Conservation (phyloP, 2,113 vertebrate species). For the Solea solea region DNA sequence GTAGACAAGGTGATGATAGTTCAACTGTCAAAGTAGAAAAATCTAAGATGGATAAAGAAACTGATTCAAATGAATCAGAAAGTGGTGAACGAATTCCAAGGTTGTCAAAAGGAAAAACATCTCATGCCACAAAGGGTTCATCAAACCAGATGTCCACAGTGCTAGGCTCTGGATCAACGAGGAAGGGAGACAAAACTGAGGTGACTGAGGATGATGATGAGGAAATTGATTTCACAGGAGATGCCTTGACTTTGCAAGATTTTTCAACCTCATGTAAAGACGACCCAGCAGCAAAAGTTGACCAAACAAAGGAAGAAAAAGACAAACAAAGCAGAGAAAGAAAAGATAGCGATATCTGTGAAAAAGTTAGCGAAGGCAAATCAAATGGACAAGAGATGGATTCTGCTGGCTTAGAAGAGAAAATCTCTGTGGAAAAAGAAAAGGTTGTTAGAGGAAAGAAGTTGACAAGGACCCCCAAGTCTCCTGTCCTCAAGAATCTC, state of each 20-base stretch:
- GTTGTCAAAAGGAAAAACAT: slow-evolving; percentile 75
- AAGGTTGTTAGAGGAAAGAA: slow-evolving; percentile 86
- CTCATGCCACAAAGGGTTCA: slow-evolving; percentile 78
- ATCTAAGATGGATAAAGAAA: slow-evolving; percentile 84
- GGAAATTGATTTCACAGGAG: slow-evolving; percentile 73
- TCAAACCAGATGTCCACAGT: slow-evolving; percentile 70
- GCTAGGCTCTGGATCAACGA: slow-evolving; percentile 70
- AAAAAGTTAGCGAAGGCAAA: slow-evolving; percentile 67
- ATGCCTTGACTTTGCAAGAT: slow-evolving; percentile 55
- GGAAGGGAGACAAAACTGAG: slow-evolving; percentile 86
- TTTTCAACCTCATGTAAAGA: slow-evolving; percentile 61
- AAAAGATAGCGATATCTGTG: slow-evolving; percentile 73
- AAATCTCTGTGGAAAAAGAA: slow-evolving; percentile 84
- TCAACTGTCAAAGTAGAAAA: slow-evolving; percentile 82
- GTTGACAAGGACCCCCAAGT: slow-evolving; percentile 81
- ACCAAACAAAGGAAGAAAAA: slow-evolving; percentile 78
- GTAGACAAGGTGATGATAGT: slow-evolving; percentile 84
- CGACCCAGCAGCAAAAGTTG: slow-evolving; percentile 58
- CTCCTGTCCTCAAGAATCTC: slow-evolving; percentile 86
- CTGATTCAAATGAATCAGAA: slow-evolving; percentile 86
- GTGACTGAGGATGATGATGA: slow-evolving; percentile 68
- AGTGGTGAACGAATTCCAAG: slow-evolving; percentile 79
- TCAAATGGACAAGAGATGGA: slow-evolving; percentile 71
- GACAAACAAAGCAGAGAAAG: slow-evolving; percentile 60
- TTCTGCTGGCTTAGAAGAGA: slow-evolving; percentile 77